Evolutionary conservation across 2,113 vertebrate genomes (phyloP).

Genomic region (Eupsittula cactorum): DNA sequence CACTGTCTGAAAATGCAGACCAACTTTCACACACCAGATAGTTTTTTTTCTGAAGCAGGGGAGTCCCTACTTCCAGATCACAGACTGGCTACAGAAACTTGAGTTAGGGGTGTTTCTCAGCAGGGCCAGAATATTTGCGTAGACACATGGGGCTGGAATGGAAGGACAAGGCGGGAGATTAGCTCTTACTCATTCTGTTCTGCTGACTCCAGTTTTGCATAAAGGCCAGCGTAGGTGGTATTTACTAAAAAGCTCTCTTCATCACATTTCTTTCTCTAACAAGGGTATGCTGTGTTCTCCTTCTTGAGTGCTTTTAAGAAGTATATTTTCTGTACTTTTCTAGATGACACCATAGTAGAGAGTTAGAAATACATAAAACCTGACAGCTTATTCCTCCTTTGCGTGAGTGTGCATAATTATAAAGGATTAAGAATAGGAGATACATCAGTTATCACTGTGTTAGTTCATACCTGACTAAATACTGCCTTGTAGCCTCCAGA

Average conservation of each 20-base stretch:
- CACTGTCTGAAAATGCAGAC: background rate
- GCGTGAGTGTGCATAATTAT: background rate
- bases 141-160: background rate
- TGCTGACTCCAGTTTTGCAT: conserved; percentile 29
- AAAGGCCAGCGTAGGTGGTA: conserved; percentile 51
- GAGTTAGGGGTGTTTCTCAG: background rate
- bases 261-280: conserved; percentile 29
- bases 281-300: background rate
- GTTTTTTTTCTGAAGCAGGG: background rate
- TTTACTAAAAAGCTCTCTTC: conserved; percentile 9
- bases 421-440: background rate
- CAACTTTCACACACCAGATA: background rate
- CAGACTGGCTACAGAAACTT: background rate
- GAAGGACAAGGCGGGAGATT: conserved; percentile 14
- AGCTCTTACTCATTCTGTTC: conserved; percentile 33
- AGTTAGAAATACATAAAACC: background rate
- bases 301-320: background rate
- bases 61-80: background rate
- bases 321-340: background rate
- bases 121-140: background rate
- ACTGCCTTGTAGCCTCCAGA: background rate
- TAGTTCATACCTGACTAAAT: background rate
- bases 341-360: background rate
- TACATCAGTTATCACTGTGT: background rate
- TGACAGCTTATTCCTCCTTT: background rate